Conservation (phyloP, 1,140 invertebrate species). For the Pararge aegeria region DNA sequence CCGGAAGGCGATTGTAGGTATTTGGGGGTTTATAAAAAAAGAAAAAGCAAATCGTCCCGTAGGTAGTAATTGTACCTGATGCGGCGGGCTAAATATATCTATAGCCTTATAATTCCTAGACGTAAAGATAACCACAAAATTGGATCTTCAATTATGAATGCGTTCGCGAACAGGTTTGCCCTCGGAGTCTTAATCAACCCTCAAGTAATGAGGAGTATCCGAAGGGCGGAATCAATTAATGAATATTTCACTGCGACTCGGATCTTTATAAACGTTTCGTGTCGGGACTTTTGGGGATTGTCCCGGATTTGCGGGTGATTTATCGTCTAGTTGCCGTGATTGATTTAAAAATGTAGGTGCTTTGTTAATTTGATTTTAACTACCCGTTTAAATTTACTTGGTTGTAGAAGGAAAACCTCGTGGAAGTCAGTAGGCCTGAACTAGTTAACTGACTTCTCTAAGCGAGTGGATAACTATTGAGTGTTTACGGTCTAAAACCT, state of each 20-base stretch:
- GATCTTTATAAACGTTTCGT: slow-evolving; percentile 70
- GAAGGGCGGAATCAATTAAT: slow-evolving; percentile 69
- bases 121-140: background rate
- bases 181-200: slow-evolving; percentile 53
- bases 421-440: too few relatives aligned
- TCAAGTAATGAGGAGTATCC: slow-evolving; percentile 58
- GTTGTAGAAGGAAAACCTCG: too few relatives aligned
- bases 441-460: too few relatives aligned
- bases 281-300: slow-evolving; percentile 64
- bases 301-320: slow-evolving; percentile 49
- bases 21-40: too few relatives aligned
- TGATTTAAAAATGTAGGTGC: slow-evolving; percentile 43
- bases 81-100: too few relatives aligned
- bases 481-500: too few relatives aligned
- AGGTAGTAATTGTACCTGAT: too few relatives aligned
- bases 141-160: slow-evolving; percentile 11
- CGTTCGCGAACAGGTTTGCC: slow-evolving; percentile 37
- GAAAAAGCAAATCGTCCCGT: too few relatives aligned
- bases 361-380: slow-evolving; percentile 8
- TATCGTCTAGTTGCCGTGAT: slow-evolving; percentile 45
- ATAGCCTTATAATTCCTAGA: background rate
- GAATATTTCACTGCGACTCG: slow-evolving; percentile 61
- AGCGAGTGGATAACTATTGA: too few relatives aligned
- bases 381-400: background rate
- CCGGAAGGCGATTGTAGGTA: too few relatives aligned